Evolutionary conservation across 2,888 invertebrate genomes (phyloP), one percentile per base, ranked within the genome.

Genomic region (Microplitis deprimator): DNA sequence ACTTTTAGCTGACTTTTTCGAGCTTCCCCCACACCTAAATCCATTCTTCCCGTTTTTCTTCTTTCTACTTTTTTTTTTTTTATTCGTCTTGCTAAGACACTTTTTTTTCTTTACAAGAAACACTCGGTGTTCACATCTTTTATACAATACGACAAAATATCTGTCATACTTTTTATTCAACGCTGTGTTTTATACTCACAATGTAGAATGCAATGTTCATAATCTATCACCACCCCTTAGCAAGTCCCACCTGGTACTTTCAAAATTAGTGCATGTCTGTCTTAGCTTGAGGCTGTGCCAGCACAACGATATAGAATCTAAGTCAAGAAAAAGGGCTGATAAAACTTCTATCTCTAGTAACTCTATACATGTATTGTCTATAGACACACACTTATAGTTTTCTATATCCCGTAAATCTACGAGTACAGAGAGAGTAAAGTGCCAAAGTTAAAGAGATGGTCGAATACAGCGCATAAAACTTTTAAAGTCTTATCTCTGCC

Each of bases 201-300:
- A 20, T 61, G n/a, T 29, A 50, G 10, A 20, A 72, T 39, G 64
- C 75, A 8, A 39, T 16, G 39, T 80, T 73, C 76, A 78, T 80
- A 81, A 79, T 81, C 81, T 79, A 82, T 82, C 80, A 77, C 79
- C 77, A 76, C 78, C 78, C 29, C 73, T 80, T 74, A 17, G 39
- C 60, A 69, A 77, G 73, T 69, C 41, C 65, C 81, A 64, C 80
- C 82, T 78, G 77, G 83, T 85, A 85, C 86, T 85, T 85, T 84
- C 84, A 80, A 87, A 87, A 88, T 88, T 86, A 87, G 84, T 82
- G 82, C 81, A 82, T 79, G 83, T 83, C 84, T 84, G 82, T 84
- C 84, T 85, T 82, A 82, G 69, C 81, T 79, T 77, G 73, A 72
- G 79, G 76, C 78, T 79, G 71, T 81, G 75, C 73, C 67, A 67